Evolutionary conservation across 2,888 invertebrate genomes (phyloP), one percentile per base, ranked within the genome.

Genomic region (Ophion ventricosus): DNA sequence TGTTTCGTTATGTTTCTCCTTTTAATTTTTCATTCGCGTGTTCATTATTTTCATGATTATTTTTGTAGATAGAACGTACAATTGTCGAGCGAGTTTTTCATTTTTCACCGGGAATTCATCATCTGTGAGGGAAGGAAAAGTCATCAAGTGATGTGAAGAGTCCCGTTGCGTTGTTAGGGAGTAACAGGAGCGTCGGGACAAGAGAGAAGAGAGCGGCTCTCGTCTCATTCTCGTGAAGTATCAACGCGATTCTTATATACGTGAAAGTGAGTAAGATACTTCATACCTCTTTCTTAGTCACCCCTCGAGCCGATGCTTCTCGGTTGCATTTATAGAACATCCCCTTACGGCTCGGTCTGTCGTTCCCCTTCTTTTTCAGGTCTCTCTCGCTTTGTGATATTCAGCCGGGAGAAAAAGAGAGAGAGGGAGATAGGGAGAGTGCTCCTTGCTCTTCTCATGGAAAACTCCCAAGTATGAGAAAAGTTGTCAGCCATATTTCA

Each of bases 401-500:
- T 72, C 49, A 49, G 17, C 49, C 17, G 0, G 72, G 63, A 80
- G 25, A 61, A 73, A 73, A 74, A 59, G 23, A 43, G 25, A 10
- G 72, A 61, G 64, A 40, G 57, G 67, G 26, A n/a, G 49, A 25
- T n/a, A 72, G 56, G 7, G 61, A 14, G 66, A 77, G 75, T 76
- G n/a, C 74, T 79, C 61, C 77, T 66, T 66, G 78, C 69, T 85
- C 69, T 81, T 84, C 77, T 70, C 63, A 35, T 64, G 85, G 89
- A 91, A 91, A 91, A 91, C 87, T 91, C 89, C 85, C 80, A 82
- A 90, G 90, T 89, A 91, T 90, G 90, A 92, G 92, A 91, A 92
- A 92, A 92, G 91, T 92, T 92, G 89, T 87, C 86, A 87, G 90
- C 90, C 87, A 92, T 92, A 92, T 91, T 92, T 92, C 90, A 92